Conservation (phyloP, 2,113 vertebrate genomes). For the Sceloporus tristichus region DNA sequence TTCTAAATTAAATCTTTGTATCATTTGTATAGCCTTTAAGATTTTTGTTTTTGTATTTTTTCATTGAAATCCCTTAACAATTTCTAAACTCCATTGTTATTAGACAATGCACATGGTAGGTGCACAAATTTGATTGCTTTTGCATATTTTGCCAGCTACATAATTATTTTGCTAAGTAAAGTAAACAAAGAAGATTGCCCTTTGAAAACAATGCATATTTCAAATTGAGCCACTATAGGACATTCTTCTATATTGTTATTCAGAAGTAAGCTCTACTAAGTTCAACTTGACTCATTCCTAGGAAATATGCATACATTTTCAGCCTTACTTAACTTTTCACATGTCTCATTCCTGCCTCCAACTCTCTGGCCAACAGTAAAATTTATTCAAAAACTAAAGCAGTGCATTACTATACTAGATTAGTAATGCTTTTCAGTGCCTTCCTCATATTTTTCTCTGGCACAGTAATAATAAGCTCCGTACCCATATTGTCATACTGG, state of each 20-base stretch:
- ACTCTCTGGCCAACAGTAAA: no score
- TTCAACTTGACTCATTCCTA: neutral
- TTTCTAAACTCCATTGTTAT: slow-evolving; percentile 1
- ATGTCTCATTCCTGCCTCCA: no score
- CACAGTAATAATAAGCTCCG: no score
- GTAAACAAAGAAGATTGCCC: neutral
- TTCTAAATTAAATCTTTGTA: slow-evolving; percentile 13
- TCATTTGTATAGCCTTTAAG: neutral
- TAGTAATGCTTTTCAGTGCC: no score
- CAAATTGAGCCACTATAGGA: neutral
- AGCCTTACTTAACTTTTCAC: no score
- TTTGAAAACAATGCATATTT: neutral
- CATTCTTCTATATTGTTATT: neutral
- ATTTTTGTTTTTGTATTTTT: neutral
- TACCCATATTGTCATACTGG: no score
- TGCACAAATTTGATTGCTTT: neutral
- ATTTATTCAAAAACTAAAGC: no score
- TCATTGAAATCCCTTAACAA: neutral
- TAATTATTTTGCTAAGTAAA: neutral
- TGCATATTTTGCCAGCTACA: neutral
- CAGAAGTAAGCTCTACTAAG: neutral
- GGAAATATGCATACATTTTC: no score
- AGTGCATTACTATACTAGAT: no score
- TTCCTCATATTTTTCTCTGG: no score
- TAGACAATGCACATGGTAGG: slow-evolving; percentile 26